These are phyloP conservation scores for Cherax quadricarinatus DNA, from an alignment of 1,140 invertebrate genomes.

Conservation along the genomic window DNA sequence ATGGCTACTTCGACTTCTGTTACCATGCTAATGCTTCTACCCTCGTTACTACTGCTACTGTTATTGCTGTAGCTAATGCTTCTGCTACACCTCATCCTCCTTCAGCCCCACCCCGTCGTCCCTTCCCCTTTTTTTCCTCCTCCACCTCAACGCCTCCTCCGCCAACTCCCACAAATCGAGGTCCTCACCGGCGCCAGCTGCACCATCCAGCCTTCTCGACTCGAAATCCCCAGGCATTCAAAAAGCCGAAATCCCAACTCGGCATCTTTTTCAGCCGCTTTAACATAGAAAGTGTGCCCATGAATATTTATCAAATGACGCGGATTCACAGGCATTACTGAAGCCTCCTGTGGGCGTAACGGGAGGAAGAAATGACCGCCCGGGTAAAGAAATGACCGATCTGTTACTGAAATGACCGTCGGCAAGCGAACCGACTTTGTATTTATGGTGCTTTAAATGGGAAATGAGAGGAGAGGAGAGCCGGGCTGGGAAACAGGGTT, in stretches of 20 bases:
- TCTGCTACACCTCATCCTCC: background rate
- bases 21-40: background rate
- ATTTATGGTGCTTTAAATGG: constrained; percentile 57
- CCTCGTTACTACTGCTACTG: background rate
- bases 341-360: constrained; percentile 12
- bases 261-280: constrained; percentile 33
- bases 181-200: background rate
- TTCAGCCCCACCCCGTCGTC: background rate
- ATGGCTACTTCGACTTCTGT: background rate
- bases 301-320: constrained; percentile 54
- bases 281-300: constrained; percentile 43
- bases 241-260: constrained; percentile 7
- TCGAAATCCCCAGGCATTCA: constrained; percentile 36
- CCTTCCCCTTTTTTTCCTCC: background rate
- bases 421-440: constrained; percentile 35
- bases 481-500: background rate
- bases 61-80: background rate
- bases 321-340: constrained; percentile 50
- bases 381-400: constrained; percentile 49
- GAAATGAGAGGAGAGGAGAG: constrained; percentile 21
- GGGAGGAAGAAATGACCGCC: constrained; percentile 42
- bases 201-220: background rate
- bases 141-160: background rate
- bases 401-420: constrained; percentile 48
- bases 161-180: background rate